Base-by-base conservation (phyloP, 2,113 vertebrate genomes). In the Urocolius indicus region DNA sequence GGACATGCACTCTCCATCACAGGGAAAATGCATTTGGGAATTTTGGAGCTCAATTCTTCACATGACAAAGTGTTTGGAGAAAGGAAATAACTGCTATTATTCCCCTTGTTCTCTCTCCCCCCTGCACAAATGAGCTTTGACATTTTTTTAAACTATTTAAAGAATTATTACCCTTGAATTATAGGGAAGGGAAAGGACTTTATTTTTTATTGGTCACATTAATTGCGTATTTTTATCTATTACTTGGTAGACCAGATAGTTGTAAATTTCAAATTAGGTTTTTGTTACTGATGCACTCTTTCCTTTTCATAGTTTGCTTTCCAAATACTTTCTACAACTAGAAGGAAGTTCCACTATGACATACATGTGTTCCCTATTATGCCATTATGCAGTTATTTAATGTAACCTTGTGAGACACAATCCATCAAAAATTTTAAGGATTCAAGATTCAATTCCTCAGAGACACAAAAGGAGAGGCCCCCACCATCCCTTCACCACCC, bases 401-500 rank as follows among this genome's bases (percentile, higher is more conserved):
- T 62, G 36, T 32, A 71, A 71, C 18, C 38, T 13, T 58, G 4
- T 59, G 30, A 74, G 20, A 84, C 29, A 71, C 2, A 43, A 23
- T 51, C 52, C 13, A 55, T 29, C 34, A 51, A 67, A 59, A 34
- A 32, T 59, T 81, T 91, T 59, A 55, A 75, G 30, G 1, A 4
- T 27, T 71, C 20, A 75, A 76, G 72, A 57, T 11, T 63, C 10
- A 54, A 0, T 90, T 92, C 30, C 10, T 24, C 12, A 32, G 9
- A 2, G 6, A 38, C 21, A 74, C 3, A 55, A 55, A 74, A 54
- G 14, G 3, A 13, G 6, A 73, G 85, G 7, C 1, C 4, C 3
- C 3, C 4, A 0, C 2, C 27, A 22, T 38, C 4, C 3, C 3
- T 45, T 24, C n/a, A 45, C 7, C 10, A 17, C 10, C 6, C 8